Conservation (phyloP, 2,888 invertebrate genomes). For the Caenorhabditis uteleia region DNA sequence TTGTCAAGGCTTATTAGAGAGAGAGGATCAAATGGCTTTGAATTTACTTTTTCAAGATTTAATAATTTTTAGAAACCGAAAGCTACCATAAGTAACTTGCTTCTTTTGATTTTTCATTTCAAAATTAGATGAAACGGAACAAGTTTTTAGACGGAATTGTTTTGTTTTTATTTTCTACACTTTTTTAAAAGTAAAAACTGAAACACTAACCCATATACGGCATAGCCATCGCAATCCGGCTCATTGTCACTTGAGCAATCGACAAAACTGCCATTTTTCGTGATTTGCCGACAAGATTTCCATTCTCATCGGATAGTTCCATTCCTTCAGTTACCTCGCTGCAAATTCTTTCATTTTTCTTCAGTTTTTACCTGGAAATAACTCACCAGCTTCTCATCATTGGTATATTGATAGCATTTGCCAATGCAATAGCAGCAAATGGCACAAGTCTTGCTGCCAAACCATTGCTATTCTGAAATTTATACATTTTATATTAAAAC, state of each 20-base stretch:
- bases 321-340: conserved; percentile 50
- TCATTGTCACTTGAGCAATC: conserved; percentile 86
- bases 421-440: conserved; percentile 89
- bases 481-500: neutral
- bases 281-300: conserved; percentile 69
- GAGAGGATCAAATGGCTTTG: no score
- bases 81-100: no score
- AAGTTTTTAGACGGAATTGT: neutral
- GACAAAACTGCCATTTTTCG: conserved; percentile 80
- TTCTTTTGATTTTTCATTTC: neutral
- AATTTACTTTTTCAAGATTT: no score
- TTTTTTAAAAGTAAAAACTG: conserved; percentile 1
- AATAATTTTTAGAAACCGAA: no score
- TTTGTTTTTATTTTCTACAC: neutral
- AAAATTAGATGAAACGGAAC: neutral
- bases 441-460: conserved; percentile 86
- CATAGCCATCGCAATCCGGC: conserved; percentile 86
- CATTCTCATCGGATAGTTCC: conserved; percentile 40
- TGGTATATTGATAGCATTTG: conserved; percentile 96
- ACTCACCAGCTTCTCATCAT: conserved; percentile 79
- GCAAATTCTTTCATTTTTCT: no score
- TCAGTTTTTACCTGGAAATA: neutral
- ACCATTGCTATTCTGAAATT: conserved; percentile 75
- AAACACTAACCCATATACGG: conserved; percentile 87
- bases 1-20: no score